These are phyloP conservation scores for Umimayanthus kanabou DNA, from an alignment of 92 coral and sea anemone genomes.

Conservation along the genomic window DNA sequence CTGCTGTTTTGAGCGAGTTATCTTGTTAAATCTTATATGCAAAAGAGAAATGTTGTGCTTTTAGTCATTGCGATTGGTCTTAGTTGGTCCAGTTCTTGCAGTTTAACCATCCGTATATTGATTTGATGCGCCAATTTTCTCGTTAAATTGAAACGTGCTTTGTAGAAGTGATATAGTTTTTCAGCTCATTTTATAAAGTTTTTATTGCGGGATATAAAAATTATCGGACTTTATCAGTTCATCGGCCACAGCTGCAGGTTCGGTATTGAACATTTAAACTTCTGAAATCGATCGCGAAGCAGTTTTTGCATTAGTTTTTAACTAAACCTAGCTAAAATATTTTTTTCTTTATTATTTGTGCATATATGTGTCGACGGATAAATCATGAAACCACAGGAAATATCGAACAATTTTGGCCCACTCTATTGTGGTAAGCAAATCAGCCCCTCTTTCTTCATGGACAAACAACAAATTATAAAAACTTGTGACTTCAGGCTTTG, in stretches of 20 bases:
- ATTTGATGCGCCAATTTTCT: too few species aligned
- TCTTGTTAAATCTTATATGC: neutral
- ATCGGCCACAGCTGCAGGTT: neutral
- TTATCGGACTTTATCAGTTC: neutral
- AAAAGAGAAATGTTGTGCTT: neutral
- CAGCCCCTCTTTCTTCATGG: neutral
- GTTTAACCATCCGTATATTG: neutral
- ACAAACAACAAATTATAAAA: constrained; percentile 12
- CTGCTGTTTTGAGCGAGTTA: neutral
- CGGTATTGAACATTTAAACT: neutral
- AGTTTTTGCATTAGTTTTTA: neutral
- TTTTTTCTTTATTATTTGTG: neutral
- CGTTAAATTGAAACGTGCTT: neutral
- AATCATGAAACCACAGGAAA: constrained; percentile 22
- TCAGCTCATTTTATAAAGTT: neutral
- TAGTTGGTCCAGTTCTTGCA: neutral
- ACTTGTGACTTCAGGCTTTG: constrained; percentile 20
- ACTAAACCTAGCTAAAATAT: neutral
- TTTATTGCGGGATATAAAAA: neutral
- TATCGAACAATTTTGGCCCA: neutral
- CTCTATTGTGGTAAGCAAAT: neutral
- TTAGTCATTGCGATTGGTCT: neutral
- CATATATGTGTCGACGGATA: neutral
- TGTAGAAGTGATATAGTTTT: neutral
- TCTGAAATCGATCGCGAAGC: neutral